Conservation (phyloP, 2,797 vertebrate species). For the Mallotus villosus region DNA sequence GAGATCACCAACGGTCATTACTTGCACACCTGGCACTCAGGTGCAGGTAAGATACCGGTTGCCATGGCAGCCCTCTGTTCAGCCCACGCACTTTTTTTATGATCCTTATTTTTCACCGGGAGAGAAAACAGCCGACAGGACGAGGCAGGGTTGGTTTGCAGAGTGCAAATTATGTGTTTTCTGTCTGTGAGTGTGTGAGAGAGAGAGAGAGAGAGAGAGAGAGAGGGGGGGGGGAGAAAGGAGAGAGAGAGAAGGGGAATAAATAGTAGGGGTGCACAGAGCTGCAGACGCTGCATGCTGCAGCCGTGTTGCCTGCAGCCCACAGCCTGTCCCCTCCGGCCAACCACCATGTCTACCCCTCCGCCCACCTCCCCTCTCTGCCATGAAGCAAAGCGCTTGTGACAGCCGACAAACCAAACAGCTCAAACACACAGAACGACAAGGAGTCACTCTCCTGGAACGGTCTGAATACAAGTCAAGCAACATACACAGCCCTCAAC, state of each 20-base stretch:
- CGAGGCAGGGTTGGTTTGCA: neutral
- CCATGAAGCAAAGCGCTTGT: conserved; percentile 13
- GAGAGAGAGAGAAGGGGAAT: too few relatives aligned
- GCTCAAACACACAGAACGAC: too few relatives aligned
- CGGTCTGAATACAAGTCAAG: neutral
- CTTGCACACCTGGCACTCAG: conserved; percentile 39
- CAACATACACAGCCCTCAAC: neutral
- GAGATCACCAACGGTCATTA: conserved; percentile 51
- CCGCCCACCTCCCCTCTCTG: neutral
- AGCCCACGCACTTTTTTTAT: conserved; percentile 52
- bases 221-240: neutral
- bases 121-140: neutral
- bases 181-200: neutral
- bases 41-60: conserved; percentile 67
- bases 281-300: conserved; percentile 7
- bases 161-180: neutral
- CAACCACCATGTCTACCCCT: neutral
- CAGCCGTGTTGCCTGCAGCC: neutral
- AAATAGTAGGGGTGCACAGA: neutral
- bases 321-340: neutral
- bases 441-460: neutral
- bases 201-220: neutral
- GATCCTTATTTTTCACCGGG: conserved; percentile 15
- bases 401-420: conserved; percentile 9
- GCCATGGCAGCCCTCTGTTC: conserved; percentile 60